These are phyloP conservation scores for Spatulosminthurus flaviceps DNA, from an alignment of 2,888 invertebrate genomes.

Conservation along the genomic window DNA sequence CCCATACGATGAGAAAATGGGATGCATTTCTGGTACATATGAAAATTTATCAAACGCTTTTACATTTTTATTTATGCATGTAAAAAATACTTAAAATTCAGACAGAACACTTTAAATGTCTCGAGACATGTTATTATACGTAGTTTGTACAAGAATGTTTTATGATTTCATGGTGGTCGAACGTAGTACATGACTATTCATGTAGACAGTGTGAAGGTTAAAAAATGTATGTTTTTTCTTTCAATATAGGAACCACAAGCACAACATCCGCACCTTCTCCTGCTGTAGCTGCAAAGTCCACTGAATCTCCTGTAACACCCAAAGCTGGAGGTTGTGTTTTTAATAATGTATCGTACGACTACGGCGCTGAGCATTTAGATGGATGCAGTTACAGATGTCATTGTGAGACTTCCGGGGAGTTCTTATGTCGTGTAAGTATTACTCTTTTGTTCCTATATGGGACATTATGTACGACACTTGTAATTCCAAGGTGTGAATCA, in stretches of 20 bases:
- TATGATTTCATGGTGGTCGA: too few relatives aligned
- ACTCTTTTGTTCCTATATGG: too few relatives aligned
- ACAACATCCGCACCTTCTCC: slow-evolving; percentile 21
- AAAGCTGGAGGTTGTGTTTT: slow-evolving; percentile 64
- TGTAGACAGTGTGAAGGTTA: neutral
- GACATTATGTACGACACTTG: too few relatives aligned
- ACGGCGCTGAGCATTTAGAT: slow-evolving; percentile 65
- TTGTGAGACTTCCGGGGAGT: slow-evolving; percentile 65
- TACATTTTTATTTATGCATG: neutral
- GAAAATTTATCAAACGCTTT: neutral
- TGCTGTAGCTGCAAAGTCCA: neutral
- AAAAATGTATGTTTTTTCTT: neutral
- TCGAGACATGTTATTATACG: too few relatives aligned
- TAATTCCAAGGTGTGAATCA: too few relatives aligned
- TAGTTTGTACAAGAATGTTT: too few relatives aligned
- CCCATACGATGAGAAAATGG: slow-evolving; percentile 62
- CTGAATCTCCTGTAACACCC: slow-evolving; percentile 3
- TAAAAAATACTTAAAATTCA: too few relatives aligned
- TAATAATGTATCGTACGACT: slow-evolving; percentile 64
- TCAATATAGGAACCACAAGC: neutral
- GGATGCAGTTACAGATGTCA: slow-evolving; percentile 65
- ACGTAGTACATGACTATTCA: too few relatives aligned
- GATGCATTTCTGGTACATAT: slow-evolving; percentile 60
- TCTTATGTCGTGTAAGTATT: slow-evolving; percentile 65
- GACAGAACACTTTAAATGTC: too few relatives aligned